A percentile compares a stretch with the other conserved stretches of the same genome.
Evolutionary conservation across 1,140 invertebrate species (phyloP).

Genomic region (Euschistus heros): DNA sequence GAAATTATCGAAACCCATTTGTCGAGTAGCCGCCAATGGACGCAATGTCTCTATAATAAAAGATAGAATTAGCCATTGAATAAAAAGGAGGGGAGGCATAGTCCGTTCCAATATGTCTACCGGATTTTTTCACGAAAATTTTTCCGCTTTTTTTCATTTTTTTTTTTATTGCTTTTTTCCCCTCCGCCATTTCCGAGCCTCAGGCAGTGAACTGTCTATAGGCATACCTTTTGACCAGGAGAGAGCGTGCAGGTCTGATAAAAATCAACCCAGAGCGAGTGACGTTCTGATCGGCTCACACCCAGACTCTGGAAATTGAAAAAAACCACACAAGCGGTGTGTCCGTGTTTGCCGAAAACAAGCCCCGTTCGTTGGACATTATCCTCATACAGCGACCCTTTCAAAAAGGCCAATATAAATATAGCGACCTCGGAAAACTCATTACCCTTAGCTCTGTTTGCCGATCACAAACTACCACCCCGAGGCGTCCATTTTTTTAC

Average conservation of each 20-base stretch:
- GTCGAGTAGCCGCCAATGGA: too few relatives aligned
- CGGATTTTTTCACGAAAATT: too few relatives aligned
- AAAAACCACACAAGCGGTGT: slow-evolving; percentile 3
- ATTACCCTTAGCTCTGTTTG: slow-evolving; percentile 9
- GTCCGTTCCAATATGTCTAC: too few relatives aligned
- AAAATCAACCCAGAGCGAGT: slow-evolving; percentile 1
- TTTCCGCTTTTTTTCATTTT: background rate
- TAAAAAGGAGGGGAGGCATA: too few relatives aligned
- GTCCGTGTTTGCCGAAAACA: slow-evolving; percentile 11
- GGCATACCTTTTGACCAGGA: slow-evolving; percentile 12
- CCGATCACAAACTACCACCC: slow-evolving; percentile 8
- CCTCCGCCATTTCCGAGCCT: background rate
- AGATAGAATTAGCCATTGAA: too few relatives aligned
- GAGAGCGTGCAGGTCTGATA: background rate
- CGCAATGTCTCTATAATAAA: too few relatives aligned
- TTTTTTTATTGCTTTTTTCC: slow-evolving; percentile 1
- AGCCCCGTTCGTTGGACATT: background rate
- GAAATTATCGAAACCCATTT: too few relatives aligned
- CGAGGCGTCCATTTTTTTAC: background rate
- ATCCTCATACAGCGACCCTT: background rate
- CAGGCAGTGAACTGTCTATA: slow-evolving; percentile 6
- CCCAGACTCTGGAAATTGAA: background rate
- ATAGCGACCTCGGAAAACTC: slow-evolving; percentile 13
- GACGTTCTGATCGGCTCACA: background rate
- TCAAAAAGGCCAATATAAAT: slow-evolving; percentile 13